Base-by-base conservation (phyloP, 2,888 invertebrate species). In the Byasa hedistus region DNA sequence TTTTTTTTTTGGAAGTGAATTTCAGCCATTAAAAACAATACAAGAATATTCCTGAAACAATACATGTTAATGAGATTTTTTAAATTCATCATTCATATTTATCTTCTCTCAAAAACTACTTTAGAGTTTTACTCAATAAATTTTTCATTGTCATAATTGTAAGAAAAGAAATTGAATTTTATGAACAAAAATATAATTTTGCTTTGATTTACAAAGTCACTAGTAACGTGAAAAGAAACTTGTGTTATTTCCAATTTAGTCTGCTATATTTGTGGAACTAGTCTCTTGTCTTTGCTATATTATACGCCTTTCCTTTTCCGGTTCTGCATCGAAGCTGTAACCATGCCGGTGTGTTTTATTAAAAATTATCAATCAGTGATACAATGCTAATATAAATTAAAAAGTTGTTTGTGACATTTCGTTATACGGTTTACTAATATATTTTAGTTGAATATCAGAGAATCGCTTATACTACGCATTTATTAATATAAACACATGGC, bases 331-430 rank as follows among this genome's bases (percentile, higher is more conserved):
- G 80, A 86, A 91, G 92, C 91, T 89, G 91, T 84, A 91, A 91
- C 91, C 92, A 92, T 92, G 92, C 92, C 92, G 92, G 92, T 92
- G 89, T 89, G 92, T 92, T 91, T 85, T 85, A 85, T 85, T 78
- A 74, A 74, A 80, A 79, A 79, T 75, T 78, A 77, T 79, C 73
- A 68, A 69, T 68, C 72, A 69, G 78, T 79, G 79, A 75, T 79
- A 65, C 72, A 73, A 75, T 75, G 73, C 65, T 73, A 76, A 76
- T 73, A 61, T 73, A 74, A 76, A 78, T 75, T 73, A 72, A 69
- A 68, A 83, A 82, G 83, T 71, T 75, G 69, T 74, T 73, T 71
- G 61, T 73, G 72, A 69, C 64, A 69, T 69, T 69, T 68, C 71
- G 72, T 71, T 71, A 64, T 69, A 74, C 69, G 70, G 72, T 69